Conservation (phyloP, 2,888 invertebrate genomes). For the Hypsopygia costalis region DNA sequence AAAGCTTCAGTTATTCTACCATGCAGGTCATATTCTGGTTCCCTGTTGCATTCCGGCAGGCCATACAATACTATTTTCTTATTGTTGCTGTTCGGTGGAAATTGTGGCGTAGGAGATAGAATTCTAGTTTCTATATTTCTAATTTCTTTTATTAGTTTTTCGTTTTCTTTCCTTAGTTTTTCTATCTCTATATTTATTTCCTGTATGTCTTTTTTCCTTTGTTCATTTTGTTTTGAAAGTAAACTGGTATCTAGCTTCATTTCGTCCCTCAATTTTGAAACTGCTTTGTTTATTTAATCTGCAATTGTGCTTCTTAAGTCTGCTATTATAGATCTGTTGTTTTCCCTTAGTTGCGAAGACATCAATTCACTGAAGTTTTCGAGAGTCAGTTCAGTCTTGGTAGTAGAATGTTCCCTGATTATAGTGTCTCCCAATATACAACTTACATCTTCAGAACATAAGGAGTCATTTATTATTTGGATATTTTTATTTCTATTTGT, state of each 20-base stretch:
- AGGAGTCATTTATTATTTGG: not conserved
- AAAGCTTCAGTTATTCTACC: not conserved
- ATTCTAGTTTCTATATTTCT: not conserved
- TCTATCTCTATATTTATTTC: slow-evolving; percentile 1
- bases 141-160: slow-evolving; percentile 1
- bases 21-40: slow-evolving; percentile 3
- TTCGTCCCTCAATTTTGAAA: not conserved
- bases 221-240: not conserved
- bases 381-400: slow-evolving; percentile 1
- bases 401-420: too few species aligned
- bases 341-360: too few species aligned
- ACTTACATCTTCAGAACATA: not conserved
- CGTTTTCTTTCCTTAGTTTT: not conserved
- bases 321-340: too few species aligned
- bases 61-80: slow-evolving; percentile 10
- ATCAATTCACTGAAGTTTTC: not conserved
- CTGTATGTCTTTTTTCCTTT: slow-evolving; percentile 1
- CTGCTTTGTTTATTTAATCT: not conserved
- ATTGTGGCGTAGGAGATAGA: not conserved
- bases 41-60: slow-evolving; percentile 5
- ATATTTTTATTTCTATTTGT: too few species aligned
- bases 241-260: not conserved
- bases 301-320: too few species aligned
- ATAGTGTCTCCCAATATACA: not conserved
- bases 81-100: not conserved